A percentile compares a stretch with the other conserved stretches of the same genome.
These are phyloP conservation scores for Drosophila ogumai DNA, from an alignment of 1,140 invertebrate species.

Conservation along the genomic window DNA sequence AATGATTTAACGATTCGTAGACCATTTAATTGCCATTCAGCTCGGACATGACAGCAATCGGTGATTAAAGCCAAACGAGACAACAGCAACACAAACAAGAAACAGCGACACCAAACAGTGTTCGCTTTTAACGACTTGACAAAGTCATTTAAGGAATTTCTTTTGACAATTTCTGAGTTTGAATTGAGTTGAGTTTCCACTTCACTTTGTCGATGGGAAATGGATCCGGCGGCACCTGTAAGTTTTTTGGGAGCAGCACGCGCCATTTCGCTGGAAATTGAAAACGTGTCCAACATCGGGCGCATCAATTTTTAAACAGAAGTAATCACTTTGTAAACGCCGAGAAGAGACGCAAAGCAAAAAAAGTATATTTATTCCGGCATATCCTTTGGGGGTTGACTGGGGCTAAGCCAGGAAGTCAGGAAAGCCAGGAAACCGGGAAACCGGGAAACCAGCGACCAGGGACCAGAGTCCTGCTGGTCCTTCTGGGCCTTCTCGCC, in stretches of 20 bases:
- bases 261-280: conserved; percentile 70
- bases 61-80: conserved; percentile 57
- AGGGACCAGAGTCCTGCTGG: conserved; percentile 34
- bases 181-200: conserved; percentile 15
- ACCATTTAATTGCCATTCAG: conserved; percentile 70
- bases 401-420: conserved; percentile 35
- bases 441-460: conserved; percentile 24
- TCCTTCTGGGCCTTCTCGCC: conserved; percentile 33
- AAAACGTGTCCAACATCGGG: conserved; percentile 82
- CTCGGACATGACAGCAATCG: conserved; percentile 57
- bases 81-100: conserved; percentile 20
- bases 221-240: conserved; percentile 35
- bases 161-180: conserved; percentile 53
- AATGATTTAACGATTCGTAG: conserved; percentile 75
- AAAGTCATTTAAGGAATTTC: conserved; percentile 60
- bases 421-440: conserved; percentile 21
- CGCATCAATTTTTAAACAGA: conserved; percentile 83
- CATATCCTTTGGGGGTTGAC: conserved; percentile 59
- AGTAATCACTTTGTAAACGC: conserved; percentile 84
- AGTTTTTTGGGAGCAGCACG: conserved; percentile 24
- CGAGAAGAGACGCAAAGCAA: conserved; percentile 33
- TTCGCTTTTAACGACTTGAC: conserved; percentile 63
- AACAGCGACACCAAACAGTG: conserved; percentile 38
- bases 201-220: conserved; percentile 25
- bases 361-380: conserved; percentile 20